A percentile compares a stretch with the other conserved stretches of the same genome.
Evolutionary conservation across 2,888 invertebrate genomes (phyloP).

Genomic region (Dasypolia templi): DNA sequence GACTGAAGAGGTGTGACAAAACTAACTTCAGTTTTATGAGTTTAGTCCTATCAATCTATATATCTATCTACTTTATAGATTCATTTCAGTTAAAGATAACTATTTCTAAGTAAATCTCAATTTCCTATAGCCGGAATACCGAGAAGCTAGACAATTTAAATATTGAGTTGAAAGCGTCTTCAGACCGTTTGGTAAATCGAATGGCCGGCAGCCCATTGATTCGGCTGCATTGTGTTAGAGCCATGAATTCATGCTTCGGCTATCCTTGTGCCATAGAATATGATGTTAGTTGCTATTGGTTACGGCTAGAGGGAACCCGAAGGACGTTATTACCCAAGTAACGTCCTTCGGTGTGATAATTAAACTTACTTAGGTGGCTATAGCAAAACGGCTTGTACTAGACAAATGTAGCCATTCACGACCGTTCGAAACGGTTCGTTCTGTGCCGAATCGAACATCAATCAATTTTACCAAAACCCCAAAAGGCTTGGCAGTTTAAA

Average conservation of each 20-base stretch:
- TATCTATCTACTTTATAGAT: no score
- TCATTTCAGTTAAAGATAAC: neutral
- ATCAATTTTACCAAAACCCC: neutral
- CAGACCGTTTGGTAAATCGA: conserved; percentile 9
- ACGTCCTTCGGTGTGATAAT: neutral
- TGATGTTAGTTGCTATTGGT: neutral
- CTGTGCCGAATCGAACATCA: neutral
- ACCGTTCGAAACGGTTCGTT: neutral
- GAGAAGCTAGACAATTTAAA: conserved; percentile 11
- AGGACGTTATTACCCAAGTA: no score
- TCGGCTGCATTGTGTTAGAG: conserved; percentile 16
- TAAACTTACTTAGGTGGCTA: neutral
- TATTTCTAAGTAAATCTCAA: neutral
- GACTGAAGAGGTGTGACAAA: neutral
- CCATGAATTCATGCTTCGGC: conserved; percentile 32
- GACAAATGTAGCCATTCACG: neutral
- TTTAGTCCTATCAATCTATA: no score
- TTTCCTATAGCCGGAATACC: neutral
- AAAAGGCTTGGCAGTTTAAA: neutral
- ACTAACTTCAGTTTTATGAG: neutral
- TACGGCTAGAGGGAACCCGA: neutral
- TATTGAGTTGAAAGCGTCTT: conserved; percentile 11
- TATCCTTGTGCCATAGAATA: neutral
- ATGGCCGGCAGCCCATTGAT: conserved; percentile 27
- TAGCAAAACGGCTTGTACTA: neutral